phyloP scores from a whole-genome alignment of 2,888 invertebrate genomes.

The Athalia cordata region DNA sequence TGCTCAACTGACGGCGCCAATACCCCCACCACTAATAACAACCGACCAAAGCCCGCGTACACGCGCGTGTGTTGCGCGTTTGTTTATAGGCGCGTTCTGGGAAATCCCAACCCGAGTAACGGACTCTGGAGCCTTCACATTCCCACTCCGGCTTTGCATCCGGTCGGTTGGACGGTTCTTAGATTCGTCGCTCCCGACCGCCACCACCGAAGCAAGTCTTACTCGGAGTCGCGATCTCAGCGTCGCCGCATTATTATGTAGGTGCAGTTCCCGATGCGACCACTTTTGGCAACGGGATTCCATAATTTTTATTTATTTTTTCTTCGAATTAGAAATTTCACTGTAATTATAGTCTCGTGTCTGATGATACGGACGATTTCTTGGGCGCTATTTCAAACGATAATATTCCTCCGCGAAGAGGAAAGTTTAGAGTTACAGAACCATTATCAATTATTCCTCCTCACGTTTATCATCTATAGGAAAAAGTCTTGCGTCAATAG shows the following conservation, averaged over 20 bases:
- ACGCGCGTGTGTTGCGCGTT: conserved; percentile 60
- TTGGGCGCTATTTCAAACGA: too few relatives aligned
- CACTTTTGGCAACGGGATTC: too few relatives aligned
- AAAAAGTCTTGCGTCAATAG: too few relatives aligned
- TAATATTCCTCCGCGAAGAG: too few relatives aligned
- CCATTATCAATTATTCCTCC: too few relatives aligned
- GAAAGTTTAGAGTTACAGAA: too few relatives aligned
- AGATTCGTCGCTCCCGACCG: conserved; percentile 24
- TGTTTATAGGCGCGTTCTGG: conserved; percentile 71
- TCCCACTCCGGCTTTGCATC: conserved; percentile 70
- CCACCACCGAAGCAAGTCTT: conserved; percentile 2
- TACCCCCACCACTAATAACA: conserved; percentile 51
- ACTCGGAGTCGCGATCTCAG: conserved; percentile 20
- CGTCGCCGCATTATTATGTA: not conserved
- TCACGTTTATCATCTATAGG: too few relatives aligned
- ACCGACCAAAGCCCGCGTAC: conserved; percentile 45
- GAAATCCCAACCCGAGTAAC: conserved; percentile 70
- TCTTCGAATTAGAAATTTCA: too few relatives aligned
- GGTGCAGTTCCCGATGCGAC: too few relatives aligned
- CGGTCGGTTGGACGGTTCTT: conserved; percentile 66
- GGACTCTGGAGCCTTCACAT: conserved; percentile 65
- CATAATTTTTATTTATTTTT: too few relatives aligned
- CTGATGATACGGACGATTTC: too few relatives aligned
- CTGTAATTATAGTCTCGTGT: too few relatives aligned
- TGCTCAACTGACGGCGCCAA: conserved; percentile 67